Evolutionary conservation across 2,797 vertebrate genomes (phyloP), one percentile per base, ranked within the genome.

Genomic region (Ctenopoma multispine): DNA sequence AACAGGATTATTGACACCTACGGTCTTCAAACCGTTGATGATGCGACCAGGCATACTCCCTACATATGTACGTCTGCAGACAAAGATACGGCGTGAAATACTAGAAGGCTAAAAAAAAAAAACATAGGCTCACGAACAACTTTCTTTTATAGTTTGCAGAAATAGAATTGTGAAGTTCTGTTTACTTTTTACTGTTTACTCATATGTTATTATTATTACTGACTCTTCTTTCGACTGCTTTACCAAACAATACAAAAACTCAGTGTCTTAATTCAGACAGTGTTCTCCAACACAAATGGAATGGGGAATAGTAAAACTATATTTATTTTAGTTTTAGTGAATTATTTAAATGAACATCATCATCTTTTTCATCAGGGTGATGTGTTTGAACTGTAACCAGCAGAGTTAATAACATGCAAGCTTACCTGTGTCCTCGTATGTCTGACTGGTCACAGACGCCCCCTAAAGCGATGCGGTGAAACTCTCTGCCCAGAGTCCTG

Each of bases 31-130:
- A 1, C 97, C 97, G 0, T 99, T 99, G 90, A 99, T 96, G 78
- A 99, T 99, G 49, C 98, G 95, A 0, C 98, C 97, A 0, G 98
- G 98, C 98, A 99, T 99, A 75, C 98, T 99, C 70, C 98, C 97
- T 1, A 99, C 97, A 0, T 99, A 99, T 4, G 97, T 99, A 20
- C 97, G 96, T 41, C 98, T 99, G 87, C 0, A 75, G 23, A 84
- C n/a, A 59, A 0, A 15, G 21, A 8, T 7, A 69, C 31, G 7
- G 57, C 1, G 0, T 20, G 0, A 72, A 67, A 27, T 17, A 17
- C 14, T 29, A 29, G 12, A 54, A 23, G 11, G 40, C 40, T 41
- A 38, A 4, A 8, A 34, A n/a, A n/a, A n/a, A n/a, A n/a, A n/a
- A n/a, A n/a, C n/a, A n/a, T 2, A 38, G 12, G 23, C 15, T 60